Conservation (phyloP, 2,888 invertebrate species). For the Euplexia lucipara region DNA sequence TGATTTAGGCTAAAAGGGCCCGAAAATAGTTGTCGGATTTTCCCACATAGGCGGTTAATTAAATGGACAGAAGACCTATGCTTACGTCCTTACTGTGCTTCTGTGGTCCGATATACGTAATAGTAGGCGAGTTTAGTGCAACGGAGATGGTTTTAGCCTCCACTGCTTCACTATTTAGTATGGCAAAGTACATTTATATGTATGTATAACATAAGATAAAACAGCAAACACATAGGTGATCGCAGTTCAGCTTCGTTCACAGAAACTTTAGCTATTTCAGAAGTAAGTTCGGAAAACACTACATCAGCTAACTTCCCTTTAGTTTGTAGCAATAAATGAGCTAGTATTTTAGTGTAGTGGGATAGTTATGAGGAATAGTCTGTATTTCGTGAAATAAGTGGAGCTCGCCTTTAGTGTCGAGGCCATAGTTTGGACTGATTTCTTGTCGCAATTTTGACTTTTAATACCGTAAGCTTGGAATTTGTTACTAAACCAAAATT, state of each 20-base stretch:
- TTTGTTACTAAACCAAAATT: slow-evolving; percentile 11
- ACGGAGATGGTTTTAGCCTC: no score
- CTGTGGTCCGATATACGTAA: no score
- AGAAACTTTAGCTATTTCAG: slow-evolving; percentile 40
- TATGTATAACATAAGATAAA: slow-evolving; percentile 13
- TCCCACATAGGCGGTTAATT: no score
- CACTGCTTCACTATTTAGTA: no score
- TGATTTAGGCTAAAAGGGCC: no score
- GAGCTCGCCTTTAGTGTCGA: slow-evolving; percentile 14
- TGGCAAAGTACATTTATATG: no score
- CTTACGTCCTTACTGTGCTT: no score
- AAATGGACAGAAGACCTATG: no score
- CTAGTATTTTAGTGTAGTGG: slow-evolving; percentile 25
- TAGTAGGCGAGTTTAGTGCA: no score
- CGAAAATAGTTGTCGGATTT: no score
- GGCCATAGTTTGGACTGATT: not conserved
- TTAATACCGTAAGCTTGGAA: slow-evolving; percentile 13
- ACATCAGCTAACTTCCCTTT: slow-evolving; percentile 20
- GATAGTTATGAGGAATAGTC: slow-evolving; percentile 18
- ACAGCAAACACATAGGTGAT: slow-evolving; percentile 6
- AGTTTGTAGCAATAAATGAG: slow-evolving; percentile 35
- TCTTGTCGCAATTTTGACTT: slow-evolving; percentile 27
- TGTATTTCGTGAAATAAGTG: slow-evolving; percentile 8
- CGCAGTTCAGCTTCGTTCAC: slow-evolving; percentile 11
- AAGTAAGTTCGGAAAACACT: slow-evolving; percentile 40